Percentiles rank a stretch among this genome's conserved stretches.
These are phyloP conservation scores for Mylabris sibirica DNA, from an alignment of 2,888 invertebrate species.

Conservation along the genomic window DNA sequence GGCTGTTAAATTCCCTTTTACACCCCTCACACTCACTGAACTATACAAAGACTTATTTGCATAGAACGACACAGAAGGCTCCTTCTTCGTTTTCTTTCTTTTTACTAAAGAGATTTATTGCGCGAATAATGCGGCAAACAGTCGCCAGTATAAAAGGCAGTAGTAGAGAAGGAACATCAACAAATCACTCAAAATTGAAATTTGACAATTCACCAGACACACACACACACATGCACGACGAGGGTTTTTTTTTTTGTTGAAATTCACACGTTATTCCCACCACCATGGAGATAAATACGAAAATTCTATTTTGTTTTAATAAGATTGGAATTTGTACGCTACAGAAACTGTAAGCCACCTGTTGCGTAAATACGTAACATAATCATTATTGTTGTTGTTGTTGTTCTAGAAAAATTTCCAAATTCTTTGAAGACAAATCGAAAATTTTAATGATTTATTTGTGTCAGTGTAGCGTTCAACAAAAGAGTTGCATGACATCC, in stretches of 20 bases:
- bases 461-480: not conserved
- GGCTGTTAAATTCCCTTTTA: conserved; percentile 38
- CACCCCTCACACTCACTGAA: conserved; percentile 38
- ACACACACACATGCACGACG: not conserved
- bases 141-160: not conserved
- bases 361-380: conserved; percentile 7
- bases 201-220: not conserved
- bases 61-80: conserved; percentile 60
- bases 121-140: conserved; percentile 56
- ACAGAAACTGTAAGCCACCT: not conserved
- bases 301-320: not conserved
- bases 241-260: not conserved
- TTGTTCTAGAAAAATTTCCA: not conserved
- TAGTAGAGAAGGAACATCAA: conserved; percentile 9
- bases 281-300: too few relatives aligned
- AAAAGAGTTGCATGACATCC: not conserved
- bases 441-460: not conserved
- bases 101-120: conserved; percentile 58
- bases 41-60: conserved; percentile 58
- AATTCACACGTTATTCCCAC: not conserved
- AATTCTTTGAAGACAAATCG: not conserved
- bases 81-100: conserved; percentile 54
- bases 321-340: not conserved
- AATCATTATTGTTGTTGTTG: not conserved
- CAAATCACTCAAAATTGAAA: conserved; percentile 13